Evolutionary conservation across 2,113 vertebrate genomes (phyloP).

Genomic region (Brachionichthys hirsutus): DNA sequence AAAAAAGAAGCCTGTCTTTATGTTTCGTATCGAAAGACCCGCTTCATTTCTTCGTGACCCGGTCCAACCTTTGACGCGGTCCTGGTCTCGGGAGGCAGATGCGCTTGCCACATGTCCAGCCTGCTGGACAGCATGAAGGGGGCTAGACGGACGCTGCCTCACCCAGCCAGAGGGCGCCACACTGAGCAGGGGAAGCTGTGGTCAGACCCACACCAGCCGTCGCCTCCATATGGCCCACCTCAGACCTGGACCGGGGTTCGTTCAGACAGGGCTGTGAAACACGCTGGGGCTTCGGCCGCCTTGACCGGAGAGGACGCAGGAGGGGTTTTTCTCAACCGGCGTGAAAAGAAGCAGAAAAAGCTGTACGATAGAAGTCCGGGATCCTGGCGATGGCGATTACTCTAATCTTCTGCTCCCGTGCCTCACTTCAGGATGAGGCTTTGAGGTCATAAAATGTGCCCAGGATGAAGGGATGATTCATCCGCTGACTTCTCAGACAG

Average conservation of each 20-base stretch:
- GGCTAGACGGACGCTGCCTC: conserved; percentile 51
- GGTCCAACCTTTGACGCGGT: conserved; percentile 13
- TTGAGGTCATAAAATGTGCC: conserved; percentile 82
- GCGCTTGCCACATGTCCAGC: conserved; percentile 71
- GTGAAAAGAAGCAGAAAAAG: background rate
- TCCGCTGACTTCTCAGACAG: conserved; percentile 16
- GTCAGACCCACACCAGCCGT: conserved; percentile 64
- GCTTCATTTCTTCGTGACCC: conserved; percentile 5
- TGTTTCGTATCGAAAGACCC: background rate
- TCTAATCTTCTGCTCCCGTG: conserved; percentile 82
- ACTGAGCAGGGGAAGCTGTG: conserved; percentile 51
- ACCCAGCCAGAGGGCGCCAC: conserved; percentile 46
- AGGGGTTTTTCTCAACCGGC: background rate
- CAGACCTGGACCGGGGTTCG: conserved; percentile 21
- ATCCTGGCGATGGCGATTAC: conserved; percentile 3
- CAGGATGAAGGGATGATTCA: conserved; percentile 33
- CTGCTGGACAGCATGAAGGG: conserved; percentile 66
- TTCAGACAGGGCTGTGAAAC: conserved; percentile 22
- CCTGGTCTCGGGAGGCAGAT: conserved; percentile 61
- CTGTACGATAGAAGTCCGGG: background rate
- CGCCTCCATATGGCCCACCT: conserved; percentile 60
- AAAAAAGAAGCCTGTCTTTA: background rate
- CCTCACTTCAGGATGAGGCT: conserved; percentile 82
- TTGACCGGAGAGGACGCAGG: background rate
- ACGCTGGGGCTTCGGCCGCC: background rate